phyloP scores from a whole-genome alignment of 2,888 invertebrate species.

The Lottia gigantea region DNA sequence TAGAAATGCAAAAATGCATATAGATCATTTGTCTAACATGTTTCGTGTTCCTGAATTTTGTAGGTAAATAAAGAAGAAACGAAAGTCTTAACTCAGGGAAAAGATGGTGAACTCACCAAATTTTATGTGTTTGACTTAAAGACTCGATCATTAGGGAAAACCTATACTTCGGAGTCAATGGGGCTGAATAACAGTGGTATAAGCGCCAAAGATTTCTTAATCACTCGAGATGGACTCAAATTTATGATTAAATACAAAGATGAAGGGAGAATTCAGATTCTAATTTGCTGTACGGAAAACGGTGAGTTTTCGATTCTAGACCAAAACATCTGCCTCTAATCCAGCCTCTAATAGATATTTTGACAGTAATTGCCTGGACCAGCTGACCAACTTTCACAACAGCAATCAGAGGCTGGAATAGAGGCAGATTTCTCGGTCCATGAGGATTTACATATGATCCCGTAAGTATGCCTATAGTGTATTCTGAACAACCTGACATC shows the following conservation, averaged over 20 bases:
- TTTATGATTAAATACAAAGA: neutral
- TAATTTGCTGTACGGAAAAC: neutral
- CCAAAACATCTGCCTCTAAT: too few species aligned
- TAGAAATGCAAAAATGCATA: too few species aligned
- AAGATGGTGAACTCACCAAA: neutral
- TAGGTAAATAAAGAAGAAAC: constrained; percentile 7
- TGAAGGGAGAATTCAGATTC: neutral
- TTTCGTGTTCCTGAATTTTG: neutral
- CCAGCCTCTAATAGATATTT: too few species aligned
- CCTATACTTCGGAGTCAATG: neutral
- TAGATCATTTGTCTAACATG: too few species aligned
- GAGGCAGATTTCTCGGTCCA: too few species aligned
- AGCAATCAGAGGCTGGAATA: too few species aligned
- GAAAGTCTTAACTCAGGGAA: neutral
- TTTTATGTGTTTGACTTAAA: neutral
- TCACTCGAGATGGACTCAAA: neutral
- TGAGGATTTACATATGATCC: too few species aligned
- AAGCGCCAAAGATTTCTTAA: neutral
- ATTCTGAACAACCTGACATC: too few species aligned
- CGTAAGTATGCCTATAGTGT: too few species aligned
- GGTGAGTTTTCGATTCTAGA: too few species aligned
- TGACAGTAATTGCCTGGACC: too few species aligned
- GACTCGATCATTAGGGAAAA: neutral
- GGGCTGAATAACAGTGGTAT: neutral
- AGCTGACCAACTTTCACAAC: too few species aligned